Percentiles rank a stretch among this genome's conserved stretches.
phyloP scores from a whole-genome alignment of 2,113 vertebrate genomes.

The Otus sunia region DNA sequence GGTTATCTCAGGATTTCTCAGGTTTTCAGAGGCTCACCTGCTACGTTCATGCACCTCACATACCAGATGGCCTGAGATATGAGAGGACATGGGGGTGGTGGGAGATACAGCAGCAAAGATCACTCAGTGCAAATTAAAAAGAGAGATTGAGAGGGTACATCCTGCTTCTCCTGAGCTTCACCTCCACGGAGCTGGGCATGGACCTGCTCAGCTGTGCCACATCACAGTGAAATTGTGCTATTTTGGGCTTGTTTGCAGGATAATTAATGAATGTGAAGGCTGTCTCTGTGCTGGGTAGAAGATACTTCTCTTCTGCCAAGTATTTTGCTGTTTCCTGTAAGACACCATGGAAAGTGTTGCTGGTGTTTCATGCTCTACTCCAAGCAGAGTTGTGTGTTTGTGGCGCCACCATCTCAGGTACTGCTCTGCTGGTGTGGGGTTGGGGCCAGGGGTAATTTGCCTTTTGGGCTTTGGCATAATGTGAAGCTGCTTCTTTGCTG shows the following conservation, averaged over 20 bases:
- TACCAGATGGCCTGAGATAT: neutral
- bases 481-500: neutral
- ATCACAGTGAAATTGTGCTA: rapidly evolving
- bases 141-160: neutral
- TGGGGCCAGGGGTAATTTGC: neutral
- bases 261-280: rapidly evolving
- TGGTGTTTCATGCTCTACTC: neutral
- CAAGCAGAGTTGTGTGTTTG: neutral
- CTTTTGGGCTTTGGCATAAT: neutral
- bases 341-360: rapidly evolving
- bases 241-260: neutral
- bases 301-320: rapidly evolving
- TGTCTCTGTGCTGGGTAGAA: rapidly evolving
- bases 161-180: neutral
- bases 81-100: neutral
- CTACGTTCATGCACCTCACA: neutral
- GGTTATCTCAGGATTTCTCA: neutral
- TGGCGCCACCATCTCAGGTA: neutral
- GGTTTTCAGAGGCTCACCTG: neutral
- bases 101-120: neutral
- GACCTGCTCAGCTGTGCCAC: neutral
- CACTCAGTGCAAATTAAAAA: neutral
- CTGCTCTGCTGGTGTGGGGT: neutral
- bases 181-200: neutral
- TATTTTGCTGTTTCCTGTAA: rapidly evolving